Conservation (phyloP, 2,113 vertebrate genomes). For the Pituophis catenifer region DNA sequence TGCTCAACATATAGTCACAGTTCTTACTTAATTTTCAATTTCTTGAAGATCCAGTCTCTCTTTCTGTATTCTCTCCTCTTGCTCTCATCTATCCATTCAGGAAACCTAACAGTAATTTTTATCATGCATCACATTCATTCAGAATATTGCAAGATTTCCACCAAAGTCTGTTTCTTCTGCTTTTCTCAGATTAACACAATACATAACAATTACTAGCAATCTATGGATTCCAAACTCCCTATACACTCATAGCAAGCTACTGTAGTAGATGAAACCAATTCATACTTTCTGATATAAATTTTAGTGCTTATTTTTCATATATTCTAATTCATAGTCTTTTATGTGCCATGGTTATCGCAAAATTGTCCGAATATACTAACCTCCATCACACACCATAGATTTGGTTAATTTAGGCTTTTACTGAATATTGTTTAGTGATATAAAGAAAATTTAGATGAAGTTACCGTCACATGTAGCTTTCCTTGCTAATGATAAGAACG, state of each 20-base stretch:
- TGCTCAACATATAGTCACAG: background rate
- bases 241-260: background rate
- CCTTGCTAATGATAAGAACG: background rate
- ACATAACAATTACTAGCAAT: background rate
- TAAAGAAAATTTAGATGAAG: background rate
- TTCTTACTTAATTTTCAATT: background rate
- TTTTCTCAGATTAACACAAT: background rate
- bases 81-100: background rate
- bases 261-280: background rate
- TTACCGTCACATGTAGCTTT: background rate
- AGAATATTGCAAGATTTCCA: background rate
- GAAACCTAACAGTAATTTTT: background rate
- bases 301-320: background rate
- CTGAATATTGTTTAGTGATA: background rate
- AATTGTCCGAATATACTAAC: background rate
- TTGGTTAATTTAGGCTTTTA: background rate
- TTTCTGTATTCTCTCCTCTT: background rate
- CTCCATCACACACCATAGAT: background rate
- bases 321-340: background rate
- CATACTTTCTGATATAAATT: background rate
- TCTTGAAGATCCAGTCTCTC: background rate
- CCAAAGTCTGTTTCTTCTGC: background rate
- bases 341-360: background rate
- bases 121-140: background rate
- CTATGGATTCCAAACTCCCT: background rate